phyloP scores from a whole-genome alignment of 1,140 invertebrate genomes.

The Zophobas morio region DNA sequence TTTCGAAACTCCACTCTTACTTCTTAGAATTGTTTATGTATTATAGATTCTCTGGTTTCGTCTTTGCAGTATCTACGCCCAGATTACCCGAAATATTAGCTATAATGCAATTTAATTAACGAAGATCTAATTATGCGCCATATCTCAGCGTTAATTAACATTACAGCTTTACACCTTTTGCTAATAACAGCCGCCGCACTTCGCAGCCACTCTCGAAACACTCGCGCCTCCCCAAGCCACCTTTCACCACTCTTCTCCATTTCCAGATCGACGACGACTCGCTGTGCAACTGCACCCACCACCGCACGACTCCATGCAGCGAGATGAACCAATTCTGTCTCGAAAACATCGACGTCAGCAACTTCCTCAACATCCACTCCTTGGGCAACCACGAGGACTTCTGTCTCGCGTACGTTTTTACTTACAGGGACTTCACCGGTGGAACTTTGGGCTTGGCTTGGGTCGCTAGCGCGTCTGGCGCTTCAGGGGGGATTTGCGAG shows the following conservation, averaged over 20 bases:
- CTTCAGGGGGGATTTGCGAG: slow-evolving; percentile 98
- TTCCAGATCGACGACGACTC: slow-evolving; percentile 90
- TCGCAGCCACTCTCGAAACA: too few species aligned
- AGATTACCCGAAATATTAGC: too few species aligned
- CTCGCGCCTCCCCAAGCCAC: too few species aligned
- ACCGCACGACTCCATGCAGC: slow-evolving; percentile 69
- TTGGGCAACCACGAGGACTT: slow-evolving; percentile 97
- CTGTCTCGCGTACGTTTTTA: slow-evolving; percentile 99
- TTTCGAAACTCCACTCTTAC: too few species aligned
- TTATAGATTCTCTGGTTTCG: too few species aligned
- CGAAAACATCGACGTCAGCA: slow-evolving; percentile 98
- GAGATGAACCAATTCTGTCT: slow-evolving; percentile 95
- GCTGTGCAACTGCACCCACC: slow-evolving; percentile 77
- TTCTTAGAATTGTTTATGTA: too few species aligned
- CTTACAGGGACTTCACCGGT: slow-evolving; percentile 78
- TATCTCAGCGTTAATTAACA: too few species aligned
- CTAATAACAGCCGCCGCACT: too few species aligned
- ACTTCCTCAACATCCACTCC: slow-evolving; percentile 98
- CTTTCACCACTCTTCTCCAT: neutral
- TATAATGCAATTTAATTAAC: neutral
- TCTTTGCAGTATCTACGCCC: too few species aligned
- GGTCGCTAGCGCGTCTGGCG: slow-evolving; percentile 96
- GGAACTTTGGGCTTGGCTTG: slow-evolving; percentile 88
- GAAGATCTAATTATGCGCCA: too few species aligned
- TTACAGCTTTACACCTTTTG: too few species aligned